Evolutionary conservation across 2,113 vertebrate species (phyloP).

Genomic region (Phrynocephalus versicolor): DNA sequence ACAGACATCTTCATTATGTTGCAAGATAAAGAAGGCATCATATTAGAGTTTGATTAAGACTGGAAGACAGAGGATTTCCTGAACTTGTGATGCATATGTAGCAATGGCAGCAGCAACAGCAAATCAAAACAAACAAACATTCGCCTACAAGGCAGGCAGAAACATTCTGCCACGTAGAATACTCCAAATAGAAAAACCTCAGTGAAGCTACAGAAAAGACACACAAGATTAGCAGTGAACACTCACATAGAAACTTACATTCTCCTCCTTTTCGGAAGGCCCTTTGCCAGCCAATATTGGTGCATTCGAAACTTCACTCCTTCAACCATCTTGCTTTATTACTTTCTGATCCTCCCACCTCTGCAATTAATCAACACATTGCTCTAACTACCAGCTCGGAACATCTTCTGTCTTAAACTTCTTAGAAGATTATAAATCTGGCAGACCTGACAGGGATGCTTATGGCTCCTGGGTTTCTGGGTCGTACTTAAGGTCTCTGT

Average conservation of each 20-base stretch:
- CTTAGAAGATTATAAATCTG: slow-evolving; percentile 27
- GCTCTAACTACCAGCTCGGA: neutral
- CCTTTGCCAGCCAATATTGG: neutral
- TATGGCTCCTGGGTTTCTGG: slow-evolving; percentile 48
- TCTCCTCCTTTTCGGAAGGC: neutral
- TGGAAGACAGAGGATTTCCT: neutral
- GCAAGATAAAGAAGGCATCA: neutral
- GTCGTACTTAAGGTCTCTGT: slow-evolving; percentile 58
- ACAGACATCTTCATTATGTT: neutral
- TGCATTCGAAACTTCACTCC: neutral
- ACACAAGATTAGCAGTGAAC: neutral
- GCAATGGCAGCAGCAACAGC: no score
- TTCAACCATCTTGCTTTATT: neutral
- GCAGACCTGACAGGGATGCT: slow-evolving; percentile 9
- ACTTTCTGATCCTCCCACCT: neutral
- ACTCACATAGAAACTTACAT: neutral
- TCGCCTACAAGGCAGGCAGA: neutral
- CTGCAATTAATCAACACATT: neutral
- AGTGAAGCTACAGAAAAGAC: neutral
- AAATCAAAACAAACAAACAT: neutral
- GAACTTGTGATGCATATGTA: no score
- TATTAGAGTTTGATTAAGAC: neutral
- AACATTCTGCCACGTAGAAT: neutral
- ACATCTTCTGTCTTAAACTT: slow-evolving; percentile 39
- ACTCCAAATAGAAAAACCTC: neutral